Evolutionary conservation across 2,113 vertebrate species (phyloP), one percentile per base, ranked within the genome.

Genomic region (Microtus ochrogaster): DNA sequence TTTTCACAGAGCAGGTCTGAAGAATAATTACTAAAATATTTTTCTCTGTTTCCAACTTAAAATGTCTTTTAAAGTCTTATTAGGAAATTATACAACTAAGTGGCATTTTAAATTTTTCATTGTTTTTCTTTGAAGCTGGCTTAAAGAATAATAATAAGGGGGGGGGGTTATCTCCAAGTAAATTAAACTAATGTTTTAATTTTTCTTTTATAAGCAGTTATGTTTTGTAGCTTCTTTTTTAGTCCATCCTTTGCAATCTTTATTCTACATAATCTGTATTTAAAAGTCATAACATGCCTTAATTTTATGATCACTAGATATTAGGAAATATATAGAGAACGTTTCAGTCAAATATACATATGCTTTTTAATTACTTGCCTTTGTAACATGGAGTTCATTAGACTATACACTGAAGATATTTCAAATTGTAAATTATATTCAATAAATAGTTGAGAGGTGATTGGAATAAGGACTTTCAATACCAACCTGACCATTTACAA

Each of bases 21-120:
- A 73, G 41, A 28, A 72, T 77, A 85, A 85, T 63, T 74, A 92
- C 26, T n/a, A 22, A 91, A 81, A 91, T 1, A 7, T 74, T 91
- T 72, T 68, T 94, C 44, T 94, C 17, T 83, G 19, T 95, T 89
- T 10, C 8, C 81, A 87, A 93, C 88, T 86, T 90, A 85, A 58
- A 87, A 74, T 65, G 30, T 63, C 19, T 21, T 55, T 79, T 26
- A 76, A 33, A 65, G 13, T 90, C 17, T 65, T 68, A 12, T 30
- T 81, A 7, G 68, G 30, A 52, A 89, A 41, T 41, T 61, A 16
- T 61, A 1, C 36, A 86, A 65, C 16, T 52, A 91, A 86, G 90
- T 84, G 16, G 7, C 5, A 58, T 82, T 94, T 91, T 47, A 47
- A 5, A 52, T 90, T 58, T 47, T 95, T 82, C 21, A 65, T 78